Evolutionary conservation across 2,797 vertebrate genomes (phyloP).

Genomic region (Echeneis naucrates): DNA sequence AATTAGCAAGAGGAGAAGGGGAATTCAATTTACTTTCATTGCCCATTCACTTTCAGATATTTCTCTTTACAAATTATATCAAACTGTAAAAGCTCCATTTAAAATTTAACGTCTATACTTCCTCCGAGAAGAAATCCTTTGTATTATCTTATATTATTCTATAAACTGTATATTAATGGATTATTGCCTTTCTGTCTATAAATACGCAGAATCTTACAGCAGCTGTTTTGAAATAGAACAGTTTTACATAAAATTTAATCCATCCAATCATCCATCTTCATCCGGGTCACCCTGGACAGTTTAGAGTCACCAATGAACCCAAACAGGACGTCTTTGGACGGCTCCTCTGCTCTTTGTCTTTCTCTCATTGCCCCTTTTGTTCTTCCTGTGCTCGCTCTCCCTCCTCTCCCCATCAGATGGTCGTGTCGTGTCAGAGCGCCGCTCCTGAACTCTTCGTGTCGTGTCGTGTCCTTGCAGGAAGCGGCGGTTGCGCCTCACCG

Average conservation of each 20-base stretch:
- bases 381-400: background rate
- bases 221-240: too few species aligned
- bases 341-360: background rate
- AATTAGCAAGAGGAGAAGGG: slow-evolving; percentile 18
- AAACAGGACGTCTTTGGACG: too few species aligned
- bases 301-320: too few species aligned
- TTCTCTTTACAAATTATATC: background rate
- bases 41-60: background rate
- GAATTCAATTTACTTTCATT: background rate
- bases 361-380: background rate
- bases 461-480: slow-evolving; percentile 57
- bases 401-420: background rate
- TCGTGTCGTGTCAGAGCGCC: slow-evolving; percentile 32
- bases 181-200: too few species aligned
- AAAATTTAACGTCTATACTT: background rate
- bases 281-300: too few species aligned
- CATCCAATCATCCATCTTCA: too few species aligned
- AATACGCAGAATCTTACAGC: too few species aligned
- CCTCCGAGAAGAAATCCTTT: too few species aligned
- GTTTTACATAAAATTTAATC: too few species aligned
- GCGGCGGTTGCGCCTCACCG: slow-evolving; percentile 16
- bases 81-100: background rate
- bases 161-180: too few species aligned
- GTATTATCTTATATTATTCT: too few species aligned
- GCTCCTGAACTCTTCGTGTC: slow-evolving; percentile 38